Percentiles rank a stretch among this genome's conserved stretches.
Evolutionary conservation across 2,888 invertebrate genomes (phyloP).

Genomic region (Philhelius pedissequus): DNA sequence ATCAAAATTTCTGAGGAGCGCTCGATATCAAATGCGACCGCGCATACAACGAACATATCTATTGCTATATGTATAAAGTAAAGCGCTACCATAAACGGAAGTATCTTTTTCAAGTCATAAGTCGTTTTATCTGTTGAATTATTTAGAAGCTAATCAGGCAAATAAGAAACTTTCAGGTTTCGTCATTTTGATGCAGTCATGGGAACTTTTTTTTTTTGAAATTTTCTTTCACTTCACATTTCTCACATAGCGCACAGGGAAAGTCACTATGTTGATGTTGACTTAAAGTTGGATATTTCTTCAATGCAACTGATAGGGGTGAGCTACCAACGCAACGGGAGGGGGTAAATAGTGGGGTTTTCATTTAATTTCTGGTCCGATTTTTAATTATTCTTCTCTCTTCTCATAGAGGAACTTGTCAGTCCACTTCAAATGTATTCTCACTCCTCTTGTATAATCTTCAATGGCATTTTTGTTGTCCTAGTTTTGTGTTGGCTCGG

Average conservation of each 20-base stretch:
- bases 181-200: conserved; percentile 23
- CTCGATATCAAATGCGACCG: neutral
- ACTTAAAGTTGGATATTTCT: conserved; percentile 15
- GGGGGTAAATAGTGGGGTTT: neutral
- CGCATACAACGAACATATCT: neutral
- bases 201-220: conserved; percentile 11
- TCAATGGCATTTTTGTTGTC: conserved; percentile 66
- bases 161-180: conserved; percentile 39
- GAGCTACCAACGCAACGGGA: no score
- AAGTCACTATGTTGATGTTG: conserved; percentile 6
- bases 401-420: conserved; percentile 19
- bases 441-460: conserved; percentile 46
- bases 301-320: neutral
- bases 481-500: conserved; percentile 51
- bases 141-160: conserved; percentile 65
- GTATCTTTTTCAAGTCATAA: conserved; percentile 43
- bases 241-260: neutral
- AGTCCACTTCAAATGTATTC: neutral
- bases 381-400: conserved; percentile 50
- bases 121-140: conserved; percentile 52
- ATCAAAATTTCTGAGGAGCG: no score
- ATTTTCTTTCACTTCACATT: conserved; percentile 28
- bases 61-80: neutral
- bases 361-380: conserved; percentile 55
- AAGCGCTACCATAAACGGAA: conserved; percentile 42